Percentiles rank a stretch among this genome's conserved stretches.
These are phyloP conservation scores for Sapayoa aenigma DNA, from an alignment of 2,113 vertebrate genomes.

Conservation along the genomic window DNA sequence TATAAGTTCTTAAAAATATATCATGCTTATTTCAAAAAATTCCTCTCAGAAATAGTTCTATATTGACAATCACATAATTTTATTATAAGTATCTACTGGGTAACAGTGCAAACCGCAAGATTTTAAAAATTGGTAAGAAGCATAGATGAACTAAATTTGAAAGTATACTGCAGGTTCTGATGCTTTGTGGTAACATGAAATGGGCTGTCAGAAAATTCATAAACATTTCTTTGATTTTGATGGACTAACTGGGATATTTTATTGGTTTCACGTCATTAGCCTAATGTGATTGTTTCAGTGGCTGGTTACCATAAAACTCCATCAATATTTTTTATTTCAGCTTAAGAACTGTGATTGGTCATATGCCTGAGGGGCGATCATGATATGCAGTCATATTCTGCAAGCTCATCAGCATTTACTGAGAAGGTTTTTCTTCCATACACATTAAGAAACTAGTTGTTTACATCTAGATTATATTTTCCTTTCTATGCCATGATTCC, in stretches of 20 bases:
- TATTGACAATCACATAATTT: not conserved
- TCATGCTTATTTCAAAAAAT: not conserved
- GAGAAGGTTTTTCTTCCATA: not conserved
- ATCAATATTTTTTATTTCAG: not conserved
- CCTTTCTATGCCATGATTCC: not conserved
- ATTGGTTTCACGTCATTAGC: not conserved
- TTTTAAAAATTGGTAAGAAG: not conserved
- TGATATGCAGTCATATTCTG: not conserved
- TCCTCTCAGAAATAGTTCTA: not conserved
- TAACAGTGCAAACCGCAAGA: not conserved
- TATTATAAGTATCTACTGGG: not conserved
- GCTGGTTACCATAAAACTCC: not conserved
- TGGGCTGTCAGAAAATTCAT: not conserved
- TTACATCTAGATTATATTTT: not conserved
- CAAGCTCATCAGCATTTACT: not conserved
- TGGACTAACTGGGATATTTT: not conserved
- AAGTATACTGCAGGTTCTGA: not conserved
- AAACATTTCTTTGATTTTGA: not conserved
- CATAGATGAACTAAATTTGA: not conserved
- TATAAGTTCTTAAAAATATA: not conserved
- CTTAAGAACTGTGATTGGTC: not conserved
- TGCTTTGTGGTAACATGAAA: not conserved
- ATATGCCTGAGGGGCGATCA: not conserved
- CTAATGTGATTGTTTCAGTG: not conserved
- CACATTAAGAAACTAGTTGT: not conserved